These are phyloP conservation scores for Meiosimyza decipiens DNA, from an alignment of 2,888 invertebrate genomes.

Conservation along the genomic window DNA sequence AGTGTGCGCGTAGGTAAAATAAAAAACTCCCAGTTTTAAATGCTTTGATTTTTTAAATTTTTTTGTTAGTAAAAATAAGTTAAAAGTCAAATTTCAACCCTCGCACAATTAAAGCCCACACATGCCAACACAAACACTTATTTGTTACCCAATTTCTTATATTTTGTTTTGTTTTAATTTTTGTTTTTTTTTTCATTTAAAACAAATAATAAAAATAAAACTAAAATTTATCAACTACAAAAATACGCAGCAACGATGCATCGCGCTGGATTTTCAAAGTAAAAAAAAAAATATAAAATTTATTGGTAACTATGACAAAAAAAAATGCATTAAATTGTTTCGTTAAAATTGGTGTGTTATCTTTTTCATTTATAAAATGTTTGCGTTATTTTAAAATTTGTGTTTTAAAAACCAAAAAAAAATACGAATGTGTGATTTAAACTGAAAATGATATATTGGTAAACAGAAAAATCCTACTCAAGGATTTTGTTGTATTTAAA, in stretches of 20 bases:
- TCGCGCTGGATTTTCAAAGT: slow-evolving; percentile 51
- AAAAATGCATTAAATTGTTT: neutral
- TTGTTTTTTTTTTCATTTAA: slow-evolving; percentile 4
- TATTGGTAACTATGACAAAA: slow-evolving; percentile 26
- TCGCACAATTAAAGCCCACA: no score
- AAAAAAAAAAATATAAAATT: neutral
- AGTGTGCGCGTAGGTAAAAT: no score
- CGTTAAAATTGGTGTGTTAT: slow-evolving; percentile 19
- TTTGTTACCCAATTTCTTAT: slow-evolving; percentile 10
- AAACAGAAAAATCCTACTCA: slow-evolving; percentile 30
- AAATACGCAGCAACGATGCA: slow-evolving; percentile 55
- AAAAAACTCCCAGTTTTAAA: no score
- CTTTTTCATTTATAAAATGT: neutral
- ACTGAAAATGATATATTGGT: slow-evolving; percentile 28
- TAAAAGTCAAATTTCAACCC: no score
- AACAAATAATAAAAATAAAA: no score
- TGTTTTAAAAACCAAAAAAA: slow-evolving; percentile 12
- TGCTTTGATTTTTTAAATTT: no score
- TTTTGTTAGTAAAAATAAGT: no score
- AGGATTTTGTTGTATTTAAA: slow-evolving; percentile 53
- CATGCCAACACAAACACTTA: neutral
- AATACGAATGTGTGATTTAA: slow-evolving; percentile 53
- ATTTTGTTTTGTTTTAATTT: slow-evolving; percentile 28
- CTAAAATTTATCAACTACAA: neutral
- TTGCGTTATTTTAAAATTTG: slow-evolving; percentile 6